These are phyloP conservation scores for Phocides pigmalion DNA, from an alignment of 1,140 invertebrate species.

Conservation along the genomic window DNA sequence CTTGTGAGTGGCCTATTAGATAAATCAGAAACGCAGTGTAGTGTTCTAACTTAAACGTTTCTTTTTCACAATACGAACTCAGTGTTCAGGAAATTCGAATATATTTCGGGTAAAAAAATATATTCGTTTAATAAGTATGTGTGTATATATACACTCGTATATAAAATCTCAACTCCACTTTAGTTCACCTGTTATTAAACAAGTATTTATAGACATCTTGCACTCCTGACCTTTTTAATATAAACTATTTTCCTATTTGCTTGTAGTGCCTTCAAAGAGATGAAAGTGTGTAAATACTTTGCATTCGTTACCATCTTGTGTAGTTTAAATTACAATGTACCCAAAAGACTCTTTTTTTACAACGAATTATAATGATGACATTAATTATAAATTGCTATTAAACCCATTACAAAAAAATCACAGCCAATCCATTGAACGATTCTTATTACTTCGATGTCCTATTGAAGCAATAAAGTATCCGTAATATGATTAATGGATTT, in stretches of 20 bases:
- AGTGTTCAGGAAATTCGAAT: too few relatives aligned
- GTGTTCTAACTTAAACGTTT: background rate
- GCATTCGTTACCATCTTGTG: background rate
- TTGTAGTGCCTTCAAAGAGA: background rate
- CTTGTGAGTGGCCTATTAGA: background rate
- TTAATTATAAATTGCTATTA: background rate
- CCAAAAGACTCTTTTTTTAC: background rate
- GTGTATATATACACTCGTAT: too few relatives aligned
- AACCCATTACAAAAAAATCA: slow-evolving; percentile 4
- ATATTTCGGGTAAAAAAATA: too few relatives aligned
- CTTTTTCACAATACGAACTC: too few relatives aligned
- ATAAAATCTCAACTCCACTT: background rate
- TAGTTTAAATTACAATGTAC: background rate
- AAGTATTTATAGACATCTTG: background rate
- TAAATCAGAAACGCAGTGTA: slow-evolving; percentile 11
- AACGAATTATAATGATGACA: background rate
- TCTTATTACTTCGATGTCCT: slow-evolving; percentile 54
- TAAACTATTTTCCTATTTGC: background rate
- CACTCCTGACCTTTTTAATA: background rate
- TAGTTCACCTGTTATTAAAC: slow-evolving; percentile 1
- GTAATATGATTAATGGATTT: slow-evolving; percentile 72
- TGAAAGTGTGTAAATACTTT: background rate
- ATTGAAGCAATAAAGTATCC: slow-evolving; percentile 70
- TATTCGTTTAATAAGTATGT: too few relatives aligned
- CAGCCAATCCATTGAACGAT: slow-evolving; percentile 47